Evolutionary conservation across 2,797 vertebrate genomes (phyloP).

Genomic region (Sebastes miniatus): DNA sequence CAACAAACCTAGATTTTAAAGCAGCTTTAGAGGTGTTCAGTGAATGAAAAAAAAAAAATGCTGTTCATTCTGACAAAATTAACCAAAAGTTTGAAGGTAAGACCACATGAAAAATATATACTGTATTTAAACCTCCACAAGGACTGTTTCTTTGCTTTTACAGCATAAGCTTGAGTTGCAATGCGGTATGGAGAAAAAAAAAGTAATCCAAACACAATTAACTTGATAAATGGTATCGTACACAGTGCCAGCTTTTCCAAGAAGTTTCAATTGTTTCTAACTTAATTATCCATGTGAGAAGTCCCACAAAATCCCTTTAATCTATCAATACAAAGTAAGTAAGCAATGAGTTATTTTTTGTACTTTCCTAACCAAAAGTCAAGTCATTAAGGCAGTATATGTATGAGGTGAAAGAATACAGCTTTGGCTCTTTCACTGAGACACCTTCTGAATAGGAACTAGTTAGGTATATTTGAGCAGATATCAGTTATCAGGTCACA

Average conservation of each 20-base stretch:
- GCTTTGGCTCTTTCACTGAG: constrained; percentile 59
- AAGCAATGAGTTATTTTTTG: not conserved
- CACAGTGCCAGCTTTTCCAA: not conserved
- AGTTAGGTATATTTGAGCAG: constrained; percentile 30
- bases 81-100: not conserved
- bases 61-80: not conserved
- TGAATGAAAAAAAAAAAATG: constrained; percentile 12
- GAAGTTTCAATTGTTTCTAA: not conserved
- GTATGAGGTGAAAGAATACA: constrained; percentile 21
- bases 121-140: not conserved
- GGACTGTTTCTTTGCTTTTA: not conserved
- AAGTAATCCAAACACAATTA: not conserved
- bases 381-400: constrained; percentile 72
- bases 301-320: not conserved
- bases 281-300: not conserved
- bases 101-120: not conserved
- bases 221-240: not conserved
- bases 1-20: constrained; percentile 24
- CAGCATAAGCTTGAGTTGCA: constrained; percentile 9
- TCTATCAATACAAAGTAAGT: constrained; percentile 7
- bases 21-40: not conserved
- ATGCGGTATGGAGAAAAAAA: not conserved
- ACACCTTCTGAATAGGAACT: constrained; percentile 22
- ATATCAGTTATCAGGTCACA: constrained; percentile 28
- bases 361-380: constrained; percentile 46